Evolutionary conservation across 2,888 invertebrate genomes (phyloP).

Genomic region (Gryllus longicercus): DNA sequence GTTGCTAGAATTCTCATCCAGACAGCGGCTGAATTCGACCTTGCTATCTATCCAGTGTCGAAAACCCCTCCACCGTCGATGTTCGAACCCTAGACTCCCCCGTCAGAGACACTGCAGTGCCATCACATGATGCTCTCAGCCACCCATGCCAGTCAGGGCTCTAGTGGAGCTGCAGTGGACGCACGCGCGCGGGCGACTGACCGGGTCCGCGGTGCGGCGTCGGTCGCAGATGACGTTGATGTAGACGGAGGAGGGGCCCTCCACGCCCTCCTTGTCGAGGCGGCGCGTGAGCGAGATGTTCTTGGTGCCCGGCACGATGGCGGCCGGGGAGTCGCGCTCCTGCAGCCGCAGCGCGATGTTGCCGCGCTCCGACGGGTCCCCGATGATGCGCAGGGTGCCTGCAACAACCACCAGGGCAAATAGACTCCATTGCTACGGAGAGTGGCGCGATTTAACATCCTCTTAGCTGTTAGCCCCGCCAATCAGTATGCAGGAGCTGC

Average conservation of each 20-base stretch:
- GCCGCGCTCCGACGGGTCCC: constrained; percentile 71
- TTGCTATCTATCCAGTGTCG: too few species aligned
- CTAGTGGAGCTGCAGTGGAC: too few species aligned
- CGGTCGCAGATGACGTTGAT: constrained; percentile 83
- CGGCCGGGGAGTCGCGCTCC: constrained; percentile 75
- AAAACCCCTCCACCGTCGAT: too few species aligned
- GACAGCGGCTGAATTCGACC: too few species aligned
- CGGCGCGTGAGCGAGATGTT: constrained; percentile 73
- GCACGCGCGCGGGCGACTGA: constrained; percentile 54
- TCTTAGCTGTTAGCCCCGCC: too few species aligned
- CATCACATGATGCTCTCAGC: too few species aligned
- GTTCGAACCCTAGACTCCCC: too few species aligned
- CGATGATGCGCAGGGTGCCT: constrained; percentile 73
- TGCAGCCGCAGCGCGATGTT: constrained; percentile 75
- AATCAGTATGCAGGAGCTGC: too few species aligned
- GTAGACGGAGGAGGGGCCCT: constrained; percentile 80
- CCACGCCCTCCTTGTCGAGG: constrained; percentile 79
- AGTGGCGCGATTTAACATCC: too few species aligned
- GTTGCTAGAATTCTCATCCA: too few species aligned
- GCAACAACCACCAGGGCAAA: constrained; percentile 30
- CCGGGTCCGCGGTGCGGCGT: constrained; percentile 72
- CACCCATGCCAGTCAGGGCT: too few species aligned
- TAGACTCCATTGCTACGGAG: neutral
- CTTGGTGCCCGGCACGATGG: constrained; percentile 71
- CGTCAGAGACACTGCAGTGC: too few species aligned